A percentile compares a stretch with the other conserved stretches of the same genome.
phyloP scores from a whole-genome alignment of 2,888 invertebrate species.

The Catonia carolina region DNA sequence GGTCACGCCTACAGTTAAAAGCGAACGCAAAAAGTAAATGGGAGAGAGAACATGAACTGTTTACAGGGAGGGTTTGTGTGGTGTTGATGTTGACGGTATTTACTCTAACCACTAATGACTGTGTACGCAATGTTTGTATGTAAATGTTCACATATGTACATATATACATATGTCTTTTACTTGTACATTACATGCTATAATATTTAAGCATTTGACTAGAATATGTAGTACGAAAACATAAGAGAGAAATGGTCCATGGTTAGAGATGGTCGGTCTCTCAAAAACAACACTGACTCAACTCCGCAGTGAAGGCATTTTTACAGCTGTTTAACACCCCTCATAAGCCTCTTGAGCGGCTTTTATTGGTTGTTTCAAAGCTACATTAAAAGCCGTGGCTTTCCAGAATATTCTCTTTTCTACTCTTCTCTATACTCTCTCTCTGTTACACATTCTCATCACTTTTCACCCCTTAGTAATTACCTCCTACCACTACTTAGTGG shows the following conservation, averaged over 20 bases:
- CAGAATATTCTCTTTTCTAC: neutral
- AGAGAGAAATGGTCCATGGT: neutral
- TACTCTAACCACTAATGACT: constrained; percentile 7
- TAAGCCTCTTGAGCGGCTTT: constrained; percentile 4
- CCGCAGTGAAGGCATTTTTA: constrained; percentile 19
- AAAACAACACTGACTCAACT: too few species aligned
- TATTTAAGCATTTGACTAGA: too few species aligned
- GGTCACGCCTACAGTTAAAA: too few species aligned
- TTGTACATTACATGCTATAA: too few species aligned
- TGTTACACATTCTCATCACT: neutral
- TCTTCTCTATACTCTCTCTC: neutral
- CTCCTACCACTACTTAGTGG: constrained; percentile 13
- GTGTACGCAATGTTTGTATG: neutral
- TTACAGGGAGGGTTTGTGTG: neutral
- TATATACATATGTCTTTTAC: too few species aligned
- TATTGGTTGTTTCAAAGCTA: constrained; percentile 9
- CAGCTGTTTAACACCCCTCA: constrained; percentile 20
- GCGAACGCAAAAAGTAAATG: too few species aligned
- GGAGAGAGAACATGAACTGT: too few species aligned
- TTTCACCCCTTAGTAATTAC: neutral
- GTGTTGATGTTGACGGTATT: neutral
- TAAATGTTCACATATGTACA: too few species aligned
- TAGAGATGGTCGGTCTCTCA: too few species aligned
- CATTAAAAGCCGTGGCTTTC: neutral
- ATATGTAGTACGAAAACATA: too few species aligned